A percentile compares a stretch with the other conserved stretches of the same genome.
These are phyloP conservation scores for Chorisops tibialis DNA, from an alignment of 2,888 invertebrate species.

Conservation along the genomic window DNA sequence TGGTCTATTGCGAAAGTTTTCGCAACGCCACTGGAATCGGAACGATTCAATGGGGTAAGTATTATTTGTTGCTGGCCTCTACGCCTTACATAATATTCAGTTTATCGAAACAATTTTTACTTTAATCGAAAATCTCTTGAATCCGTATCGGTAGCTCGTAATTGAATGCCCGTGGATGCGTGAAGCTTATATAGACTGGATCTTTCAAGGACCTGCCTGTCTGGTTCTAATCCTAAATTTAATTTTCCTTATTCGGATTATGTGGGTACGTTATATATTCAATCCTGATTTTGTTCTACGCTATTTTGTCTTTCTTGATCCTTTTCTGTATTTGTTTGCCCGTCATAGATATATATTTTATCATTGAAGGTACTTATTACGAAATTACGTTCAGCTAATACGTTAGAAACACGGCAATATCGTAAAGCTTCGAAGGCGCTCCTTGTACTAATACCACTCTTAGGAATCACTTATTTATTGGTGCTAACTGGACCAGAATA, in stretches of 20 bases:
- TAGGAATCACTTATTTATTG: conserved; percentile 86
- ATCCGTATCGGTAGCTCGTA: conserved; percentile 43
- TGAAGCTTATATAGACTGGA: conserved; percentile 78
- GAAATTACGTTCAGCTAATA: conserved; percentile 86
- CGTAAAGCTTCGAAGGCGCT: conserved; percentile 88
- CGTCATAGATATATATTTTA: conserved; percentile 30
- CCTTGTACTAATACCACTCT: conserved; percentile 83
- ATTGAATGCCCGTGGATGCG: conserved; percentile 77
- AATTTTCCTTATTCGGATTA: conserved; percentile 77
- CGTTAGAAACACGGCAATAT: conserved; percentile 85
- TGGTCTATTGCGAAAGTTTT: conserved; percentile 49
- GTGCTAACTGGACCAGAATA: conserved; percentile 78
- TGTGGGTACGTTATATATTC: conserved; percentile 72
- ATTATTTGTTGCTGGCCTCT: background rate
- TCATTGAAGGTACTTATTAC: conserved; percentile 78
- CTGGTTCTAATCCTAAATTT: conserved; percentile 76
- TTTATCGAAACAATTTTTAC: background rate
- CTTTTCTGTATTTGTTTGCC: background rate
- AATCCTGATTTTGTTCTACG: background rate
- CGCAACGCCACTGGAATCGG: conserved; percentile 44
- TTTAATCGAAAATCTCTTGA: background rate
- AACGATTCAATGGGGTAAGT: conserved; percentile 48
- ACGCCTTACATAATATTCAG: background rate
- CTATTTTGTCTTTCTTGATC: background rate
- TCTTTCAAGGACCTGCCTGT: conserved; percentile 79